A percentile compares a stretch with the other conserved stretches of the same genome.
Conservation (phyloP, 2,888 invertebrate genomes). For the Troides aeacus region DNA sequence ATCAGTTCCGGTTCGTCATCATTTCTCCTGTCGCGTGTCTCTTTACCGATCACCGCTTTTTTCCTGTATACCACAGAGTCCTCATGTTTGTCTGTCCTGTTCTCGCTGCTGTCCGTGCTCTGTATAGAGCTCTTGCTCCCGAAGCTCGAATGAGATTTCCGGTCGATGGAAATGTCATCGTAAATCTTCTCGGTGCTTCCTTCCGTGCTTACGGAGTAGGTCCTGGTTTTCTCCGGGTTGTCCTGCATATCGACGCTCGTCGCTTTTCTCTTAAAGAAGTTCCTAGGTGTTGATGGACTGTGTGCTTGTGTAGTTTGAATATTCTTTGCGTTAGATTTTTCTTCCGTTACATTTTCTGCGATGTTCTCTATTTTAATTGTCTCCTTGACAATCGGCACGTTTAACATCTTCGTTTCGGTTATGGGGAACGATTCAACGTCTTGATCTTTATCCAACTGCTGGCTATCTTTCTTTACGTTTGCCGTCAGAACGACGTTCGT, state of each 20-base stretch:
- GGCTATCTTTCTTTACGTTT: constrained; percentile 75
- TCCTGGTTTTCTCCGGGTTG: constrained; percentile 62
- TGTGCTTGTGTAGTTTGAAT: constrained; percentile 40
- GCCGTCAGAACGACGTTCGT: constrained; percentile 84
- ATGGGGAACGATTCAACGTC: constrained; percentile 53
- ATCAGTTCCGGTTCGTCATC: constrained; percentile 89
- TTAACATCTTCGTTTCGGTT: constrained; percentile 48
- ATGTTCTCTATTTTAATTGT: constrained; percentile 45
- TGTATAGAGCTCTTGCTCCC: constrained; percentile 75
- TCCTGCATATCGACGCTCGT: constrained; percentile 78
- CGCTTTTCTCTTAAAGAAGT: constrained; percentile 77
- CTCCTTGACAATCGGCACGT: constrained; percentile 49
- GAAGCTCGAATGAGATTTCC: constrained; percentile 73
- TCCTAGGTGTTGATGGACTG: constrained; percentile 70
- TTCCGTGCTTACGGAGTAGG: constrained; percentile 65
- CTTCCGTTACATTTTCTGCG: constrained; percentile 44
- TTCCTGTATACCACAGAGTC: constrained; percentile 78
- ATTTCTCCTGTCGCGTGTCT: constrained; percentile 68
- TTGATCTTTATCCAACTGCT: constrained; percentile 55
- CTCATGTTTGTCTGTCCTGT: constrained; percentile 64
- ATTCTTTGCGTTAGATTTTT: constrained; percentile 40
- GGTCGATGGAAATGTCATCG: constrained; percentile 70
- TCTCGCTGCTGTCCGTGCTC: constrained; percentile 70
- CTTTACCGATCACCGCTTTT: constrained; percentile 73
- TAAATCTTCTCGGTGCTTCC: constrained; percentile 71